phyloP scores from a whole-genome alignment of 2,888 invertebrate genomes.

The Rutpela maculata region DNA sequence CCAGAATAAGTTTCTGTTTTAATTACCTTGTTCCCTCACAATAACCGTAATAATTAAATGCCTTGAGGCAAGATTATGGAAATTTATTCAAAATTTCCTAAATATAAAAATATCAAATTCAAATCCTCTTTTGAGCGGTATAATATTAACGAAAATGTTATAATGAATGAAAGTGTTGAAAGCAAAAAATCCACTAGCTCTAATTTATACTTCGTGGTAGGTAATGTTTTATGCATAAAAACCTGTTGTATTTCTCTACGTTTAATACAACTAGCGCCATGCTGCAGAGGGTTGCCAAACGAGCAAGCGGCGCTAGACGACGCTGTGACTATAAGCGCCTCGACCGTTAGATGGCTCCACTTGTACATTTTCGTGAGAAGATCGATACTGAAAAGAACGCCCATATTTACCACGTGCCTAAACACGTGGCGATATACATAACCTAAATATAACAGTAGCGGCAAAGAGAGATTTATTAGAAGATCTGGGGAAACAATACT shows the following conservation, averaged over 20 bases:
- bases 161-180: conserved; percentile 39
- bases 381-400: conserved; percentile 66
- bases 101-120: conserved; percentile 16
- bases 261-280: conserved; percentile 52
- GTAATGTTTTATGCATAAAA: conserved; percentile 51
- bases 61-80: not conserved
- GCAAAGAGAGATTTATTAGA: too few relatives aligned
- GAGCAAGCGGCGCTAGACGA: conserved; percentile 49
- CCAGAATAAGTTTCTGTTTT: not conserved
- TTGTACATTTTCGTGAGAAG: conserved; percentile 50
- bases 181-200: conserved; percentile 32
- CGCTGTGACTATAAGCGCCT: conserved; percentile 32
- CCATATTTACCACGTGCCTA: conserved; percentile 60
- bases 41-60: not conserved
- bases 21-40: not conserved
- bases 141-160: conserved; percentile 17
- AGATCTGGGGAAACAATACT: too few relatives aligned
- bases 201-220: conserved; percentile 39
- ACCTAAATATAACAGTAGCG: conserved; percentile 21
- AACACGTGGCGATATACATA: conserved; percentile 32
- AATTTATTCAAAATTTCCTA: not conserved
- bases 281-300: conserved; percentile 55
- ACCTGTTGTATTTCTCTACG: conserved; percentile 50
- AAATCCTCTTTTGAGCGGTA: not conserved
- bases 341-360: conserved; percentile 62